These are phyloP conservation scores for Lacanobia oleracea DNA, from an alignment of 2,888 invertebrate species.

Conservation along the genomic window DNA sequence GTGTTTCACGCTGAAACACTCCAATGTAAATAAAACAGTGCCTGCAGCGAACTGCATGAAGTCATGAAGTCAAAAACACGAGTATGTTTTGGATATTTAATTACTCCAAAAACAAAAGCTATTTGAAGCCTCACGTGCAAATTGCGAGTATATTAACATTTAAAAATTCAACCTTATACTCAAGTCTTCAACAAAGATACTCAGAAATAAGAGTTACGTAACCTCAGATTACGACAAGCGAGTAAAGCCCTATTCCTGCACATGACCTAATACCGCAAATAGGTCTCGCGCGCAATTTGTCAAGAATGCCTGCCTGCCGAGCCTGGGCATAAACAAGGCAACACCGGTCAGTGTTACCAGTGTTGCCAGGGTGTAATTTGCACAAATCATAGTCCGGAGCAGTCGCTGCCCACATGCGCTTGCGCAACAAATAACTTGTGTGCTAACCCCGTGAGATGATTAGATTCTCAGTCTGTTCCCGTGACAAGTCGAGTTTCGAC, in stretches of 20 bases:
- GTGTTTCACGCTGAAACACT: too few relatives aligned
- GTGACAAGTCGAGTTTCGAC: conserved; percentile 3
- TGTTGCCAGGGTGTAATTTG: conserved; percentile 75
- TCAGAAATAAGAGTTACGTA: background rate
- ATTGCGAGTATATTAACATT: background rate
- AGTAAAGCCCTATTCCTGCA: conserved; percentile 36
- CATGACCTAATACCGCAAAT: conserved; percentile 45
- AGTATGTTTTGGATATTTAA: background rate
- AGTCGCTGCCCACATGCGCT: conserved; percentile 45
- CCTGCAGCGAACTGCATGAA: background rate
- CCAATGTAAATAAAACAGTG: background rate
- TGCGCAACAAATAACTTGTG: conserved; percentile 29
- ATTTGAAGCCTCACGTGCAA: too few relatives aligned
- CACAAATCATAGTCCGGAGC: conserved; percentile 79
- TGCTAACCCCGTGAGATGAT: conserved; percentile 26
- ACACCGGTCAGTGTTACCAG: conserved; percentile 39
- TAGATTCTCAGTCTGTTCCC: conserved; percentile 15
- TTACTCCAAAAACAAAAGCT: background rate
- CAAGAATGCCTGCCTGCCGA: conserved; percentile 52
- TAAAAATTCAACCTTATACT: background rate
- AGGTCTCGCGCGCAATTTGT: conserved; percentile 52
- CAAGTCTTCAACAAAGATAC: conserved; percentile 2
- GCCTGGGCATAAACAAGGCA: conserved; percentile 57
- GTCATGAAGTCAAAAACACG: background rate
- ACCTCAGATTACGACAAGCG: conserved; percentile 22